These are phyloP conservation scores for Aphaenogaster rudis DNA, from an alignment of 1,140 invertebrate species.

Conservation along the genomic window DNA sequence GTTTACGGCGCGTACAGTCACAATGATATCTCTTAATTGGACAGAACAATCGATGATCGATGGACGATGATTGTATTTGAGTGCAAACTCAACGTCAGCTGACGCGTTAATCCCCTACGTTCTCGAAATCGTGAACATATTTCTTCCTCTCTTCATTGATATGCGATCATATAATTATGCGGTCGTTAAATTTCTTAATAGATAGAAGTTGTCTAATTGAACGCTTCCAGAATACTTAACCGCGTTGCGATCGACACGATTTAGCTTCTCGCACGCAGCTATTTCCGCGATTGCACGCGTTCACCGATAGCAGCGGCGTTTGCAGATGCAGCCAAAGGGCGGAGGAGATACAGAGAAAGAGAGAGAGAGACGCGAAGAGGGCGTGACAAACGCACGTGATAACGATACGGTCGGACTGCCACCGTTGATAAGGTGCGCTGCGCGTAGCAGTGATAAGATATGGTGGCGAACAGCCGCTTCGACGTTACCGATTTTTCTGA, in stretches of 20 bases:
- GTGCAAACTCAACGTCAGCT: neutral
- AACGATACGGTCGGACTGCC: slow-evolving; percentile 38
- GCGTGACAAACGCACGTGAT: slow-evolving; percentile 42
- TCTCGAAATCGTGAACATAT: neutral
- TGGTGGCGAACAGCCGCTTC: neutral
- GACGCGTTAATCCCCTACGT: neutral
- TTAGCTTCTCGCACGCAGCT: neutral
- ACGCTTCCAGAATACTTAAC: neutral
- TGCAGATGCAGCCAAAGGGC: neutral
- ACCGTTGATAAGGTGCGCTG: slow-evolving; percentile 62
- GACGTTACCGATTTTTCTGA: slow-evolving; percentile 64
- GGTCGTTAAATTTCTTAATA: neutral
- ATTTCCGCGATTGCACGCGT: slow-evolving; percentile 27
- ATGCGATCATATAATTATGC: neutral
- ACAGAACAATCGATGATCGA: neutral
- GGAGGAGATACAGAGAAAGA: neutral
- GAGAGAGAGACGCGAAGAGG: neutral
- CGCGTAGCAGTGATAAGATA: slow-evolving; percentile 66
- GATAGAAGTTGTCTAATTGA: neutral
- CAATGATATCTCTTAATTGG: slow-evolving; percentile 3
- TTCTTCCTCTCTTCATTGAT: neutral
- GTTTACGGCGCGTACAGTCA: neutral
- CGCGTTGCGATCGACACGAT: neutral
- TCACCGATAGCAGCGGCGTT: slow-evolving; percentile 16
- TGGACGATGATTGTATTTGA: neutral